Percentiles rank a stretch among this genome's conserved stretches.
phyloP scores from a whole-genome alignment of 53 echinoderm and acorn worm genomes.

The Luidia sarsii region DNA sequence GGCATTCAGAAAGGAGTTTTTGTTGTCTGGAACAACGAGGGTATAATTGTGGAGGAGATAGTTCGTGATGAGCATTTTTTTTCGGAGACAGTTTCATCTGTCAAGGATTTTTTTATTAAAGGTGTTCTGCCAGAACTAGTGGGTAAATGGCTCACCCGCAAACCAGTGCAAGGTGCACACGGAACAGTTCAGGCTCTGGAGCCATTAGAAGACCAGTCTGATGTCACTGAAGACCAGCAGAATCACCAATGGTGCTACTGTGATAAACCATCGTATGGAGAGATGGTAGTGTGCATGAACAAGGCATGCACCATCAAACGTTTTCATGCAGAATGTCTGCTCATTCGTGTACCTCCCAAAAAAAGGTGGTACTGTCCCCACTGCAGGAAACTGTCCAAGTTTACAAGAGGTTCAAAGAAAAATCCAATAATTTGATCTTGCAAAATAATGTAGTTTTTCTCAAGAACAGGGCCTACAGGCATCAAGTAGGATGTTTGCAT shows the following conservation, averaged over 20 bases:
- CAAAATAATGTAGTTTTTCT: too few species aligned
- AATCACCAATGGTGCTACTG: too few species aligned
- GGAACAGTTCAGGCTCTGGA: too few species aligned
- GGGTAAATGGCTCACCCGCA: conserved; percentile 9
- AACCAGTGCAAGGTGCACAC: too few species aligned
- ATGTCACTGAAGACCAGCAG: too few species aligned
- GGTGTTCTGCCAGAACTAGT: not conserved
- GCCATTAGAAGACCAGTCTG: too few species aligned
- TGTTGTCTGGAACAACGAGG: conserved; percentile 12
- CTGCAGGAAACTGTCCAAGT: not conserved
- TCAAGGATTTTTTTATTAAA: not conserved
- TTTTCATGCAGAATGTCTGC: conserved; percentile 14
- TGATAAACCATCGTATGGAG: too few species aligned
- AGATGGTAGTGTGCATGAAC: conserved; percentile 1
- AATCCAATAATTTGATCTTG: too few species aligned
- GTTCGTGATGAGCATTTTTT: not conserved
- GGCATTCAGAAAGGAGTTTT: conserved; percentile 1
- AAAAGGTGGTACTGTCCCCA: conserved; percentile 9
- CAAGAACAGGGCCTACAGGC: too few species aligned
- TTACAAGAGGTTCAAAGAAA: too few species aligned
- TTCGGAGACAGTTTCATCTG: not conserved
- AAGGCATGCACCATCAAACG: not conserved
- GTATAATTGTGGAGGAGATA: conserved; percentile 3
- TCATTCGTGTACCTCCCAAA: conserved; percentile 1
- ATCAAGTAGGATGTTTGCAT: too few species aligned